Evolutionary conservation across 1,140 invertebrate genomes (phyloP).

Genomic region (Euura saliciscinereae): DNA sequence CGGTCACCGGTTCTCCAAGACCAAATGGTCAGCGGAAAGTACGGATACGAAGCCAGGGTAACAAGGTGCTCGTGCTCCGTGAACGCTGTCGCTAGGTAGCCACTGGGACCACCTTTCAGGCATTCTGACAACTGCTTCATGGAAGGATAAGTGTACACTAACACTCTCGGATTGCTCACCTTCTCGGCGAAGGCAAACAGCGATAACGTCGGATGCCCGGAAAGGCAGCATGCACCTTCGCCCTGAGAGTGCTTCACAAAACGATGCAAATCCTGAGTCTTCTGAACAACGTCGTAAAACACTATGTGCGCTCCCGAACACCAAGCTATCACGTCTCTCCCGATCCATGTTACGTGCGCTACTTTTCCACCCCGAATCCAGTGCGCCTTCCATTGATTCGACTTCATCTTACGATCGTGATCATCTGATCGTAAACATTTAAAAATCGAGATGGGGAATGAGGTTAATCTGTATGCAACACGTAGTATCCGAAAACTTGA

Average conservation of each 20-base stretch:
- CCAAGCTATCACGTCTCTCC: slow-evolving; percentile 48
- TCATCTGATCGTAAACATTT: too few relatives aligned
- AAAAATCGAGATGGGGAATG: too few relatives aligned
- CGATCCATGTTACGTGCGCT: slow-evolving; percentile 47
- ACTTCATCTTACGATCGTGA: background rate
- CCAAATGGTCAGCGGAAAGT: slow-evolving; percentile 49
- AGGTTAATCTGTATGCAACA: too few relatives aligned
- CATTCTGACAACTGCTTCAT: slow-evolving; percentile 47
- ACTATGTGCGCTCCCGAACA: slow-evolving; percentile 44
- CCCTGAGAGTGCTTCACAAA: slow-evolving; percentile 36
- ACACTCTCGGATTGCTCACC: slow-evolving; percentile 39
- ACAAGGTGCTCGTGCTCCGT: slow-evolving; percentile 39
- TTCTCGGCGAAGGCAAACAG: slow-evolving; percentile 46
- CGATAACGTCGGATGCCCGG: slow-evolving; percentile 34
- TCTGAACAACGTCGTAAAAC: slow-evolving; percentile 40
- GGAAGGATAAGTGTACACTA: slow-evolving; percentile 47
- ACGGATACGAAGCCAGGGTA: slow-evolving; percentile 42
- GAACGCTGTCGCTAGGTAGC: slow-evolving; percentile 48
- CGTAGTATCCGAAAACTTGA: background rate
- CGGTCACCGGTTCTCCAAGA: slow-evolving; percentile 52
- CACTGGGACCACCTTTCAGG: slow-evolving; percentile 21
- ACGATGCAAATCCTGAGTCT: slow-evolving; percentile 30
- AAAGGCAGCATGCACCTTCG: slow-evolving; percentile 45
- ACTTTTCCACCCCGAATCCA: slow-evolving; percentile 50
- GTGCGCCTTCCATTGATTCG: slow-evolving; percentile 29